Percentiles rank a stretch among this genome's conserved stretches.
Evolutionary conservation across 2,888 invertebrate species (phyloP).

Genomic region (Parnassius glacialis): DNA sequence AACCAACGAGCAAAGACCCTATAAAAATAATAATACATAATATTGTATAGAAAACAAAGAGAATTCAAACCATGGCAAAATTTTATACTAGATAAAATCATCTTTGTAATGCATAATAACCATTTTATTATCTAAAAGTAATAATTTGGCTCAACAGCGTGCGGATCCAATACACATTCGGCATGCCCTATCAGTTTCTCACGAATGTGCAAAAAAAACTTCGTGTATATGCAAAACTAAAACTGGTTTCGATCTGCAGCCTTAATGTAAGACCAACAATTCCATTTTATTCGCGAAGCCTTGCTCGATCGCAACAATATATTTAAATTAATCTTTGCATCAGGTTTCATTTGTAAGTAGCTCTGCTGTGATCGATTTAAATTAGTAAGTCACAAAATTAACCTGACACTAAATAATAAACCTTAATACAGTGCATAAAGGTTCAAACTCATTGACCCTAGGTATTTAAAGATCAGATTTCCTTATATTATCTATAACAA

Average conservation of each 20-base stretch:
- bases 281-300: slow-evolving; percentile 6
- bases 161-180: slow-evolving; percentile 5
- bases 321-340: slow-evolving; percentile 19
- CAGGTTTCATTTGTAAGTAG: slow-evolving; percentile 12
- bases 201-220: slow-evolving; percentile 13
- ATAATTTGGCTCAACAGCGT: not conserved
- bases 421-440: not conserved
- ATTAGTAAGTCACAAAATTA: slow-evolving; percentile 6
- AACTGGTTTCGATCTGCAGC: slow-evolving; percentile 4
- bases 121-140: not conserved
- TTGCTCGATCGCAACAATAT: slow-evolving; percentile 11
- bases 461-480: not conserved
- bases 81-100: too few species aligned
- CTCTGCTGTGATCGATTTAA: not conserved
- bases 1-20: too few species aligned
- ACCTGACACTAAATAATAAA: not conserved
- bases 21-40: too few species aligned
- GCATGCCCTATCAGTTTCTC: slow-evolving; percentile 3
- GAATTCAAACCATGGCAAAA: too few species aligned
- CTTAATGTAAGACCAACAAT: slow-evolving; percentile 3
- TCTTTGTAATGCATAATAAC: not conserved
- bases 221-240: slow-evolving; percentile 16
- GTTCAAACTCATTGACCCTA: not conserved
- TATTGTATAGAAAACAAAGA: too few species aligned
- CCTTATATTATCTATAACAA: slow-evolving; percentile 1